Evolutionary conservation across 2,888 invertebrate species (phyloP), one percentile per base, ranked within the genome.

Genomic region (Oasisia sp.): DNA sequence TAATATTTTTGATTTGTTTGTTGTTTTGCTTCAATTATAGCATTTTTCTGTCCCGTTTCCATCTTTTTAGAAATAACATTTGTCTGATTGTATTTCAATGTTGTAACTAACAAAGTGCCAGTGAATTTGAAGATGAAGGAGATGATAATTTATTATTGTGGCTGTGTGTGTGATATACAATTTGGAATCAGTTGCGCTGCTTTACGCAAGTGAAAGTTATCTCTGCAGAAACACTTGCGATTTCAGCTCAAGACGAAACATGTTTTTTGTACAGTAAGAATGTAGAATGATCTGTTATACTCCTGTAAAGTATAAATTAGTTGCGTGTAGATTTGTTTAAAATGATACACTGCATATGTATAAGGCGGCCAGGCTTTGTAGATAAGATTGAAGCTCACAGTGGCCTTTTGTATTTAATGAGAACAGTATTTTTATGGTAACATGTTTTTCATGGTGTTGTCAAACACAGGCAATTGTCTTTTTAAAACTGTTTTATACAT

Each of bases 351-450:
- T 38, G 38, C 38, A 38, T 38, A 56, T 56, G 56, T 19, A 56
- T 56, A 19, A 9, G 56, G 56, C 56, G 56, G 56, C 56, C 11
- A 56, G 56, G 56, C 56, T 56, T 14, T 74, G 74, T 74, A 74
- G 19, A 74, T 7, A 74, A 74, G 74, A 74, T 19, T 74, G 74
- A 4, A 74, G 27, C 74, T 74, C 74, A 74, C 5, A 19, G 19
- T 74, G 27, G 19, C 74, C 74, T 74, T 74, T 74, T 27, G 27
- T 74, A 74, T 74, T 74, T 74, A 74, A 74, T 19, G n/a, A 74
- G 27, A 74, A 74, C 74, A 74, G 74, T 74, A 74, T 74, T 74
- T 74, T 74, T 74, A 74, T 74, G 74, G 27, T 74, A 74, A 74
- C 27, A 74, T 19, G 74, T 74, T 74, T 74, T 74, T 74, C n/a